These are phyloP conservation scores for Lasioglossum albipes DNA, from an alignment of 1,140 invertebrate genomes.

Conservation along the genomic window DNA sequence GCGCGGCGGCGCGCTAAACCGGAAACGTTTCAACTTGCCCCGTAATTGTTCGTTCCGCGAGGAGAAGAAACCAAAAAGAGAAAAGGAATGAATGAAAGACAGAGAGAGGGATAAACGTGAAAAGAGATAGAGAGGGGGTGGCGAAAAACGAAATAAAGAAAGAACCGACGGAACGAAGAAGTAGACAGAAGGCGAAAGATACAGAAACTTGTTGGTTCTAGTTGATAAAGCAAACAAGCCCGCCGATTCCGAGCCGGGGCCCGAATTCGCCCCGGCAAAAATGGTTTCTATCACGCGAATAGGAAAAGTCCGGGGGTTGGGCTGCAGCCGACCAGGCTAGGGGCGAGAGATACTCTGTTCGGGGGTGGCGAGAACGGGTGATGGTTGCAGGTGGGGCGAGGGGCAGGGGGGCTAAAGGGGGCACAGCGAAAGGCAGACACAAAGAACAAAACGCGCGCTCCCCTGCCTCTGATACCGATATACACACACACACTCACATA, in stretches of 20 bases:
- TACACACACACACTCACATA: background rate
- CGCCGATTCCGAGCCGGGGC: background rate
- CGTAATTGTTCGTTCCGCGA: background rate
- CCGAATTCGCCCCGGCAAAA: conserved; percentile 5
- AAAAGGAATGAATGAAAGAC: background rate
- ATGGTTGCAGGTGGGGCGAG: background rate
- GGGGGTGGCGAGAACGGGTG: background rate
- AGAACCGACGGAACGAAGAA: background rate
- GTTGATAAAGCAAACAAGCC: conserved; percentile 10
- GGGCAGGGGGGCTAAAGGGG: background rate
- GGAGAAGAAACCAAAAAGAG: background rate
- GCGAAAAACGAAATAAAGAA: background rate
- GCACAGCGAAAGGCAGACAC: conserved; percentile 16
- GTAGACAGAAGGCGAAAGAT: background rate
- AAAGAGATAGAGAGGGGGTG: background rate
- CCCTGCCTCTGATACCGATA: conserved; percentile 1
- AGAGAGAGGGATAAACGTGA: background rate
- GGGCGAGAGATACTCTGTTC: background rate
- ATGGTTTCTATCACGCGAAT: conserved; percentile 53
- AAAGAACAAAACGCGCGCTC: conserved; percentile 40
- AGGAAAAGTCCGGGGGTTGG: conserved; percentile 30
- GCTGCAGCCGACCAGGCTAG: background rate
- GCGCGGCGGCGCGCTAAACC: background rate
- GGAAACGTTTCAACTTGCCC: background rate
- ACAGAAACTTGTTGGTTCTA: background rate